Evolutionary conservation across 2,113 vertebrate species (phyloP).

Genomic region (Vanacampus margaritifer): DNA sequence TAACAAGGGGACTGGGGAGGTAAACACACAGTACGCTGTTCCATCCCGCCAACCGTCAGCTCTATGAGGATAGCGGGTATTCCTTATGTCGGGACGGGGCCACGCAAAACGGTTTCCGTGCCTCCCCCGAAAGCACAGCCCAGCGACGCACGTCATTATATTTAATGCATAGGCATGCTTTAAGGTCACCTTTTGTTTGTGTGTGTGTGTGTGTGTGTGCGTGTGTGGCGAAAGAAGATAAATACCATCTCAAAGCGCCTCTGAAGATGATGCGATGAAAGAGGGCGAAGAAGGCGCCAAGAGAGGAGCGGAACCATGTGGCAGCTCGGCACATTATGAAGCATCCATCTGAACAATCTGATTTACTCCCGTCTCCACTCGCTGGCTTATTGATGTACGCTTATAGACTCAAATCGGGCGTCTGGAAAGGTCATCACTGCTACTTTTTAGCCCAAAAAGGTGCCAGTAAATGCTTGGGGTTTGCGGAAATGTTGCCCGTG

Average conservation of each 20-base stretch:
- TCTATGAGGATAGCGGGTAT: neutral
- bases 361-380: slow-evolving; percentile 38
- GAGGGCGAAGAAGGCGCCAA: slow-evolving; percentile 57
- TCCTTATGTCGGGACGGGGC: neutral
- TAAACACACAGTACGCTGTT: slow-evolving; percentile 62
- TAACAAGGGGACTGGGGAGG: slow-evolving; percentile 63
- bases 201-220: slow-evolving; percentile 14
- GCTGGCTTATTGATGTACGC: slow-evolving; percentile 32
- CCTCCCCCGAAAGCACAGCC: neutral
- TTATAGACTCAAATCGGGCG: neutral
- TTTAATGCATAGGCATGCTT: neutral
- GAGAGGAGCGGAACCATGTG: slow-evolving; percentile 43
- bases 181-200: slow-evolving; percentile 1
- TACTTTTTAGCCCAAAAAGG: neutral
- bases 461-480: neutral
- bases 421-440: slow-evolving; percentile 9
- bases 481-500: neutral
- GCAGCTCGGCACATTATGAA: slow-evolving; percentile 62
- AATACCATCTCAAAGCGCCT: slow-evolving; percentile 67
- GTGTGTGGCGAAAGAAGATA: slow-evolving; percentile 46
- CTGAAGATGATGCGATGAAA: slow-evolving; percentile 70
- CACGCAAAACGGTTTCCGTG: neutral
- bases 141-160: neutral
- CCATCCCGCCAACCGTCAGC: slow-evolving; percentile 33
- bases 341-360: slow-evolving; percentile 67